Conservation (phyloP, 2,888 invertebrate genomes). For the Adelphocoris suturalis region DNA sequence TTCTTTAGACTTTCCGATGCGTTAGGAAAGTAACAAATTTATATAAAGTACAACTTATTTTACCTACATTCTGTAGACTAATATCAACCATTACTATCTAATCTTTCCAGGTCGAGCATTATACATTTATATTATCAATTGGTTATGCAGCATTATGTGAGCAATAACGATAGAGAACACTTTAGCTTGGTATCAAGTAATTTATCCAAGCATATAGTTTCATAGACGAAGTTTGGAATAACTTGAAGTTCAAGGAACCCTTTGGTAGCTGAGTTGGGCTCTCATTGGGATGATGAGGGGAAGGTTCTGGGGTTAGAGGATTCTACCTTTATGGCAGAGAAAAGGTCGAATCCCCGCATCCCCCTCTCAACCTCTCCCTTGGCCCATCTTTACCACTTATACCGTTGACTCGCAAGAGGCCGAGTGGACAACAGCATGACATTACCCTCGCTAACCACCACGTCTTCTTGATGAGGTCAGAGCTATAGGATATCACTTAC, state of each 20-base stretch:
- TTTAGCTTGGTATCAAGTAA: too few relatives aligned
- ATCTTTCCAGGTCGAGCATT: too few relatives aligned
- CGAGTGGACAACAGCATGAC: constrained; percentile 16
- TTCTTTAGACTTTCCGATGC: too few relatives aligned
- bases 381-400: not conserved
- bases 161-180: too few relatives aligned
- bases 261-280: not conserved
- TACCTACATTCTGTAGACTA: too few relatives aligned
- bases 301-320: too few relatives aligned
- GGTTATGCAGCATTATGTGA: too few relatives aligned
- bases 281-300: not conserved
- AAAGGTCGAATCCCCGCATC: not conserved
- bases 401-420: not conserved
- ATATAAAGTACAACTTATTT: too few relatives aligned
- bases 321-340: constrained; percentile 15
- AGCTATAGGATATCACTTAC: constrained; percentile 21
- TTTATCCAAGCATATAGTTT: not conserved
- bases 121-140: too few relatives aligned
- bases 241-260: not conserved
- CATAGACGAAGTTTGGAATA: not conserved
- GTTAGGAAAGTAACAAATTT: too few relatives aligned
- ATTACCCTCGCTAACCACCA: constrained; percentile 5
- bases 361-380: not conserved
- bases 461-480: constrained; percentile 12
- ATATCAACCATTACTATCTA: too few relatives aligned